phyloP scores from a whole-genome alignment of 2,797 vertebrate species.

The Carapus acus region DNA sequence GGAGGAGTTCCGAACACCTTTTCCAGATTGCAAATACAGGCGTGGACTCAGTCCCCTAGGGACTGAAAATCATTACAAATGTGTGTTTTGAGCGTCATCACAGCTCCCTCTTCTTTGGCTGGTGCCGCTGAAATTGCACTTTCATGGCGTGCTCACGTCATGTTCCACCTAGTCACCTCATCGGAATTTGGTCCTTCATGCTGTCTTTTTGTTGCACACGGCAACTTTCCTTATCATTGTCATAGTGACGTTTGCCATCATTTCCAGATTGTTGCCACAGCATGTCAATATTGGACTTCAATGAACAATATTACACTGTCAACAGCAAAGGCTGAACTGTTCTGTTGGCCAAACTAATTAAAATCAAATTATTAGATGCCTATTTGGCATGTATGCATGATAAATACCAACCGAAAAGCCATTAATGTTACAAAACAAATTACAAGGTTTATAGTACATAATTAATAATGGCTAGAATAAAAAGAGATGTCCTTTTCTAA shows the following conservation, averaged over 20 bases:
- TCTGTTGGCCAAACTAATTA: conserved; percentile 1
- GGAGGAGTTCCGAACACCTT: conserved; percentile 22
- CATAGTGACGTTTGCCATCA: not conserved
- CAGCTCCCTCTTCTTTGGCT: conserved; percentile 3
- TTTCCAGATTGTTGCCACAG: conserved; percentile 1
- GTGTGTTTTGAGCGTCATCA: conserved; percentile 11
- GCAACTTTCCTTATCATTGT: not conserved
- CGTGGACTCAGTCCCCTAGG: conserved; percentile 18
- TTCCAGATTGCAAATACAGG: conserved; percentile 41
- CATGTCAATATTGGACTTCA: conserved; percentile 12
- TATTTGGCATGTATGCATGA: not conserved
- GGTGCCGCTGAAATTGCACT: conserved; percentile 2
- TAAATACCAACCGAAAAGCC: not conserved
- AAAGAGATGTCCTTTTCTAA: too few relatives aligned
- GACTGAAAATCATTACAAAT: conserved; percentile 7
- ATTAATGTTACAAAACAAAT: not conserved
- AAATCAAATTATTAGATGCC: not conserved
- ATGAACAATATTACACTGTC: conserved; percentile 4
- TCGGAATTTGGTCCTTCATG: not conserved
- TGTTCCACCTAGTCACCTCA: conserved; percentile 16
- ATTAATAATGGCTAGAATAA: too few relatives aligned
- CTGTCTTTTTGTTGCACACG: conserved; percentile 1
- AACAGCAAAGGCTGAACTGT: conserved; percentile 2
- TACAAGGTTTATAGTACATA: too few relatives aligned
- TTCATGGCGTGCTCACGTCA: not conserved